Evolutionary conservation across 37 sponge, comb jelly and placozoan genomes (phyloP), one percentile per base, ranked within the genome.

Genomic region (Chondrosia reniformis): DNA sequence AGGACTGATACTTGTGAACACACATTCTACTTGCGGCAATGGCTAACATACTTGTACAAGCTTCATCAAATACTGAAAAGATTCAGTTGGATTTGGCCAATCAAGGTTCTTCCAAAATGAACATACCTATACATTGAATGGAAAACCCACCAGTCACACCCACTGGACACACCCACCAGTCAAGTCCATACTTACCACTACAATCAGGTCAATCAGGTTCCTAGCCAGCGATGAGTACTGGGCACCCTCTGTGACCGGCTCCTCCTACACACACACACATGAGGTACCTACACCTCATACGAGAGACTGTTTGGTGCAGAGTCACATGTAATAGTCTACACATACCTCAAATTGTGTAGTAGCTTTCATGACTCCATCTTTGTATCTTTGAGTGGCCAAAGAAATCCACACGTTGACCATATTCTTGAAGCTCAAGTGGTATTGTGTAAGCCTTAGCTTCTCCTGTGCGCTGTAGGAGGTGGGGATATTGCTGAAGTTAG

Each of bases 341-440:
- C 61, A 30, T 25, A 39, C 72, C n/a, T 41, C 41, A 3, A 40
- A 9, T 40, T 69, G 32, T n/a, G 72, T 34, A 1, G 72, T 44
- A 8, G 72, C 72, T 5, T 38, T 33, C 72, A 69, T 34, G 32
- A 69, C 36, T 34, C 41, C 72, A 40, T 69, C 72, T 13, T 69
- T 34, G 37, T 43, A 34, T 25, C 43, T 69, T 25, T 39, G 72
- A 21, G 42, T 8, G 2, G 72, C 72, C 43, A 69, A 44, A 38
- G 4, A 41, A 21, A 69, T 69, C 72, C 72, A 69, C 22, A 17
- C 41, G 32, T 40, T 69, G 8, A 69, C 72, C 72, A 69, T 69
- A 19, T 44, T 44, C 38, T 69, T 33, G 43, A 69, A 69, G 43
- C 42, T 41, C 43, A 7, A 19, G 44, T 69, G 72, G 44, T n/a